Base-by-base conservation (phyloP, 2,888 invertebrate species). In the Eupithecia vulgata region DNA sequence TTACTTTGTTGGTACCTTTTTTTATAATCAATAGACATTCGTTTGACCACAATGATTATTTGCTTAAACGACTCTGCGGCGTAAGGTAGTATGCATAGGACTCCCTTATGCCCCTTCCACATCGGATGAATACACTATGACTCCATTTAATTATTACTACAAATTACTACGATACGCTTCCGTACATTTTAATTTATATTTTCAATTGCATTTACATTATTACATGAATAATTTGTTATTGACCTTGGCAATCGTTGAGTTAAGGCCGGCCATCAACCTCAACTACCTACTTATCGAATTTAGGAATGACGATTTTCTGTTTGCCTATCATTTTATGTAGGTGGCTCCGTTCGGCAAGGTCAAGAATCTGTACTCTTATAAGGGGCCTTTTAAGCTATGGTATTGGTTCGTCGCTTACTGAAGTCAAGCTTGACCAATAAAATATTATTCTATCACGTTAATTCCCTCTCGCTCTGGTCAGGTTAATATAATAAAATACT, bases 281-380 rank as follows among this genome's bases (percentile, higher is more conserved):
- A 87, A 85, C 88, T 83, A 81, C 81, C 88, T 83, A 81, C 81
- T 34, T 86, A 83, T 85, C 81, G 77, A 83, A 87, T 85, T 88
- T 81, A 82, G 79, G 73, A 67, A 75, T 74, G 76, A 74, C 65
- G 71, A 70, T 61, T 68, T 52, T 52, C 35, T 88, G 82, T 90
- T 88, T 90, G 84, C 83, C 79, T 86, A 84, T 81, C 78, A 81
- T 83, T 83, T 87, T 88, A 89, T 89, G 93, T 93, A 90, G 92
- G 91, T 85, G 91, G 88, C 80, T 85, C 83, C 84, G 84, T 88
- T 88, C 79, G 73, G 78, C 91, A 93, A 93, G 93, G 93, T 88
- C 89, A 80, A 78, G 71, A 67, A 75, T 74, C 73, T 67, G 65
- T 64, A 64, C 77, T 79, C 80, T 74, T 73, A 45, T 83, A 83